Evolutionary conservation across 1,140 invertebrate genomes (phyloP), one percentile per base, ranked within the genome.

Genomic region (Solenopsis fugax): DNA sequence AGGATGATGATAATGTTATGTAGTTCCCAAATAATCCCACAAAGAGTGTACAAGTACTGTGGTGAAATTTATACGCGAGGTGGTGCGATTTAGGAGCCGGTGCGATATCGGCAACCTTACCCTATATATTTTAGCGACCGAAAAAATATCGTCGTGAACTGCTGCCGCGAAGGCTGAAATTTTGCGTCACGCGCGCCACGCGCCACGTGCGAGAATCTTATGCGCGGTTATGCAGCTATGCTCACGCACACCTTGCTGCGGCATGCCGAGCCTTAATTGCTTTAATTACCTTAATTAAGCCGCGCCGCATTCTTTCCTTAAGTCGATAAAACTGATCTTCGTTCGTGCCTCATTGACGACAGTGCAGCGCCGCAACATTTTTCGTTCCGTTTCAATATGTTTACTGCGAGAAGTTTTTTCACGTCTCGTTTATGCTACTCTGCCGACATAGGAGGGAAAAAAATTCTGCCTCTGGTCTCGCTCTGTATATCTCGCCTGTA

Each of bases 201-300:
- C 48, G n/a, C 7, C 24, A 67, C 45, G 34, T 4, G 24, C 18
- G 48, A 58, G 45, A 10, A 29, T 12, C 34, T 73, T 37, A 9
- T 9, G 16, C 41, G 34, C 12, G 34, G n/a, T 16, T 21, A 41
- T 21, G 67, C 34, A 16, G 13, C 21, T 78, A 12, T 37, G 48
- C 41, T 10, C n/a, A 37, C 41, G 13, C n/a, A 56, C n/a, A 82
- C 67, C 13, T 29, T 16, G 50, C 41, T 9, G n/a, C 34, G 24
- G 37, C 37, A 2, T 13, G 48, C 45, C 37, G 24, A 34, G 18
- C 18, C 41, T 48, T 69, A 69, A 69, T 69, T 69, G 7, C 12
- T 16, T 84, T 34, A 73, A 84, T 84, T 48, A 60, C 24, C 10
- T 60, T 75, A 84, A 84, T 84, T 84, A 84, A 84, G 54, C 24